A percentile compares a stretch with the other conserved stretches of the same genome.
phyloP scores from a whole-genome alignment of 2,113 vertebrate species.

The Neotoma lepida region DNA sequence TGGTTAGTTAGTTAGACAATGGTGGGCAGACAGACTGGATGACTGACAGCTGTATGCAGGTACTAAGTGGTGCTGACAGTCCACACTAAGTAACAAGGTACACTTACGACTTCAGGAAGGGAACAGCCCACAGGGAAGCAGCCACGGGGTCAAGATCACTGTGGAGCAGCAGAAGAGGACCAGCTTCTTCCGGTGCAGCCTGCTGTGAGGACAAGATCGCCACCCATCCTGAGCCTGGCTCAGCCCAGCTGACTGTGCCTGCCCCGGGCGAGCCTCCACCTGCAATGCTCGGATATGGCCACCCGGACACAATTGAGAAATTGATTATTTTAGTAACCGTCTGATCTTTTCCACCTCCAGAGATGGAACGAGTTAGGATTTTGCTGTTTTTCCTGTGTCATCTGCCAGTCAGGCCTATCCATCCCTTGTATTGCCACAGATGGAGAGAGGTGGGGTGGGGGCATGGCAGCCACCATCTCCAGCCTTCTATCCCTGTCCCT shows the following conservation, averaged over 20 bases:
- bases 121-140: constrained; percentile 93
- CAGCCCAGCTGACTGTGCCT: constrained; percentile 89
- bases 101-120: constrained; percentile 90
- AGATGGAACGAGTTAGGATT: constrained; percentile 75
- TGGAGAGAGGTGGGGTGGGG: neutral
- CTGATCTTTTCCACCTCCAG: constrained; percentile 79
- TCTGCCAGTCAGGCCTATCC: constrained; percentile 42
- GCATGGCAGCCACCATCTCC: neutral
- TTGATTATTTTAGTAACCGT: constrained; percentile 83
- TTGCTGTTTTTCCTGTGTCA: constrained; percentile 69
- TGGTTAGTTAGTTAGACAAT: neutral
- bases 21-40: neutral
- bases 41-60: neutral
- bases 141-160: constrained; percentile 95
- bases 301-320: constrained; percentile 78
- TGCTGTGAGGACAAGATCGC: constrained; percentile 89
- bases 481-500: neutral
- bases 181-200: constrained; percentile 96
- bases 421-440: neutral
- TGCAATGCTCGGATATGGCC: neutral
- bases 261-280: constrained; percentile 62
- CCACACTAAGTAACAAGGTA: neutral
- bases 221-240: constrained; percentile 84
- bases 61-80: neutral
- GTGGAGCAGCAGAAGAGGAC: constrained; percentile 95